Evolutionary conservation across 2,888 invertebrate species (phyloP), one percentile per base, ranked within the genome.

Genomic region (Drosophila helvetica): DNA sequence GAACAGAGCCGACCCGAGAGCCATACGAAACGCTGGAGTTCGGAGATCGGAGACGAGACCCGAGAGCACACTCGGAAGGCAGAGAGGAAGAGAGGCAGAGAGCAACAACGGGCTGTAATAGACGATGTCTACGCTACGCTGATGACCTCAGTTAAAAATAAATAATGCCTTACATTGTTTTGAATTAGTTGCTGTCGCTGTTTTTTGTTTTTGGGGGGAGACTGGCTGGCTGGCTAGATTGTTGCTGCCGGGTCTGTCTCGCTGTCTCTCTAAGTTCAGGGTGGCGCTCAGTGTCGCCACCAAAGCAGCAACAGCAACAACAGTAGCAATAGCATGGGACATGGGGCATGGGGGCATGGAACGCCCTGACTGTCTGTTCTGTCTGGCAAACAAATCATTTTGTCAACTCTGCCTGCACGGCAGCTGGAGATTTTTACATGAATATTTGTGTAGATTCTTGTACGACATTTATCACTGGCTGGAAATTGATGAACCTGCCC

Each of bases 71-170:
- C 1, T 27, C 27, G 27, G 22, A 43, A 33, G 51, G n/a, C 55
- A 19, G 54, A 54, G 17, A 12, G 18, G 62, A 0, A 48, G 48
- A 64, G 48, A 18, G 22, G 42, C 43, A 56, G 10, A 45, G 55
- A 51, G 69, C 42, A 54, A 38, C 63, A 27, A 8, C 8, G 63
- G 27, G 43, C 15, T 76, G 79, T 86, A 86, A 86, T 80, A 73
- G 72, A 60, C 79, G 59, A 59, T 68, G 71, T 64, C 63, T 74
- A 55, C 75, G 88, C 59, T 77, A 55, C 77, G 88, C 59, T 77
- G 89, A 87, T 85, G 85, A 86, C 85, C 85, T 86, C 89, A 86
- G 88, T 88, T 86, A 89, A 83, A 86, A 86, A 89, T 85, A 85
- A 89, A 84, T 88, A 87, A 88, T 87, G 86, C 88, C 78, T 87